A percentile compares a stretch with the other conserved stretches of the same genome.
Conservation (phyloP, 92 coral and sea anemone genomes). For the Siderastrea siderea region DNA sequence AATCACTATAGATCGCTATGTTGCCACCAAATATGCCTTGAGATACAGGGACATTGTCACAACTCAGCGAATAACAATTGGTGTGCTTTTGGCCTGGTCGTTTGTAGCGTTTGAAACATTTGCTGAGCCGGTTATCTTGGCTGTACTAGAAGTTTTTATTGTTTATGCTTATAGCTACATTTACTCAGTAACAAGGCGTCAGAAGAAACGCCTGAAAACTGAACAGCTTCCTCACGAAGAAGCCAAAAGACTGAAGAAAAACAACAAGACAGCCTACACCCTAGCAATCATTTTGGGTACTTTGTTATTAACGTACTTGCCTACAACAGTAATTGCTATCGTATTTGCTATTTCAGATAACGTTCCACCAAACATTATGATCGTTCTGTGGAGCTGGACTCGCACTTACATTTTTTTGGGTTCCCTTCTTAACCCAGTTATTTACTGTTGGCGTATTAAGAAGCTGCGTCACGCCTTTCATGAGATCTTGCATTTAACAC, state of each 20-base stretch:
- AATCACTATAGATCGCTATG: too few species aligned
- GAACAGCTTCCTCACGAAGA: conserved; percentile 12
- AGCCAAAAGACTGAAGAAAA: background rate
- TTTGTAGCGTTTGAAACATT: background rate
- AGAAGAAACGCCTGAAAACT: background rate
- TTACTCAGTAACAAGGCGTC: background rate
- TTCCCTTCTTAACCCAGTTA: conserved; percentile 9
- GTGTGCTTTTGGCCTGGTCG: too few species aligned
- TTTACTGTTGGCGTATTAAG: background rate
- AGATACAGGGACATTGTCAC: too few species aligned
- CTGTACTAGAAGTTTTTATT: background rate
- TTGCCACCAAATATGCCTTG: too few species aligned
- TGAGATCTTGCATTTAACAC: background rate
- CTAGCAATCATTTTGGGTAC: background rate
- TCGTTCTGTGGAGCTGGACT: background rate
- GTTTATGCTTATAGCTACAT: too few species aligned
- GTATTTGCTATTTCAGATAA: background rate
- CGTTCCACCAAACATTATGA: too few species aligned
- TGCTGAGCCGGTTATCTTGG: background rate
- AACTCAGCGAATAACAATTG: too few species aligned
- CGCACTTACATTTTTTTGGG: background rate
- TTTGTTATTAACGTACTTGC: background rate
- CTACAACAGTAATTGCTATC: background rate
- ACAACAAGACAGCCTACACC: conserved; percentile 13
- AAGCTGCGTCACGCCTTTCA: background rate